Percentiles rank a stretch among this genome's conserved stretches.
phyloP scores from a whole-genome alignment of 2,797 vertebrate genomes.

The Muraenolepis orangiensis region DNA sequence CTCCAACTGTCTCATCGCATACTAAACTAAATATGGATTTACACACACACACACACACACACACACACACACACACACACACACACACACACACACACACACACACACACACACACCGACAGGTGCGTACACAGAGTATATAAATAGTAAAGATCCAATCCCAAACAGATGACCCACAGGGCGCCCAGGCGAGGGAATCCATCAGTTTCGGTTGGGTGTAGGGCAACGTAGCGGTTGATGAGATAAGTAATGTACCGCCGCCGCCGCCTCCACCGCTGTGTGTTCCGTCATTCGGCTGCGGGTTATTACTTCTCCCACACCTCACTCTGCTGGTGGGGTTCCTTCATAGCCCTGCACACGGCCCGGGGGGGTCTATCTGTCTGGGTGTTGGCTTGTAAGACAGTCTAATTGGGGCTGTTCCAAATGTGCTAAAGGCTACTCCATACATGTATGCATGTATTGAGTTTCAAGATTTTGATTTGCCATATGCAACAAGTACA shows the following conservation, averaged over 20 bases:
- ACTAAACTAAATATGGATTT: background rate
- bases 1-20: background rate
- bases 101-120: background rate
- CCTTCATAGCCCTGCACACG: background rate
- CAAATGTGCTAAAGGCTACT: too few relatives aligned
- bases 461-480: too few relatives aligned
- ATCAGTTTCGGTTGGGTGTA: background rate
- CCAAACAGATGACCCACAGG: background rate
- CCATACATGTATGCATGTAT: too few relatives aligned
- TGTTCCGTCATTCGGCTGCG: background rate
- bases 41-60: background rate
- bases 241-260: background rate
- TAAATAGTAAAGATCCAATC: background rate
- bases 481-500: too few relatives aligned
- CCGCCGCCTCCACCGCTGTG: background rate
- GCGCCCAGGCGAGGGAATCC: background rate
- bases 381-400: too few relatives aligned
- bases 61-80: background rate
- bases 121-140: background rate
- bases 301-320: background rate
- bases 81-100: background rate
- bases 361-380: too few relatives aligned
- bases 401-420: too few relatives aligned
- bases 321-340: background rate
- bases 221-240: background rate